Percentiles rank a stretch among this genome's conserved stretches.
Conservation (phyloP, 2,113 vertebrate genomes). For the Rhinolophus ferrumequinum region DNA sequence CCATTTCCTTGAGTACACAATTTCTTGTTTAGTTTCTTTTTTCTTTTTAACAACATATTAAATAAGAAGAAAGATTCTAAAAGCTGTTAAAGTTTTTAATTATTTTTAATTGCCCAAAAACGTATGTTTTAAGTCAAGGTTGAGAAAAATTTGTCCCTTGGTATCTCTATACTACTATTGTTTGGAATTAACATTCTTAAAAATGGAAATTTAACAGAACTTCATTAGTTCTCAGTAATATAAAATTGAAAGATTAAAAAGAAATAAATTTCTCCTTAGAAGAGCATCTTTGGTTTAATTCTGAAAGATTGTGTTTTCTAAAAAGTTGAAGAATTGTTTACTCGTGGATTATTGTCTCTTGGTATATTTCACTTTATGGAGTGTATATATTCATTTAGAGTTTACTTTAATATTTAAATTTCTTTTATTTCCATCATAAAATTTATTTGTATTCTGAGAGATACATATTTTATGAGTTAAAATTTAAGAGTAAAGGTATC, state of each 20-base stretch:
- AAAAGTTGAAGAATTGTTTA: not conserved
- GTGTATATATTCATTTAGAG: not conserved
- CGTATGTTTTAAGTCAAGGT: not conserved
- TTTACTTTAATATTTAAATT: conserved; percentile 21
- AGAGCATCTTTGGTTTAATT: not conserved
- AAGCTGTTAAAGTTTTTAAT: not conserved
- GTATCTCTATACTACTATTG: not conserved
- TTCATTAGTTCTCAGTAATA: conserved; percentile 3
- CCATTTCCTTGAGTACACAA: not conserved
- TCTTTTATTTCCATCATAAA: conserved; percentile 9
- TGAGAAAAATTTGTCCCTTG: not conserved
- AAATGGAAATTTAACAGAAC: conserved; percentile 13
- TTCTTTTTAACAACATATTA: not conserved
- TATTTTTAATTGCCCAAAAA: conserved; percentile 41
- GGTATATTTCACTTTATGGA: not conserved
- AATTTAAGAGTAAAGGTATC: conserved; percentile 28
- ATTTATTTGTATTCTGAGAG: conserved; percentile 14
- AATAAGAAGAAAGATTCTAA: not conserved
- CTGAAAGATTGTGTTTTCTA: not conserved
- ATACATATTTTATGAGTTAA: conserved; percentile 39
- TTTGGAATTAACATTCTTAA: conserved; percentile 36
- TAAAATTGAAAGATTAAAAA: conserved; percentile 20
- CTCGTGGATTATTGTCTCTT: not conserved
- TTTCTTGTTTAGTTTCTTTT: not conserved
- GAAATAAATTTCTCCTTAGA: conserved; percentile 1